A percentile compares a stretch with the other conserved stretches of the same genome.
Conservation (phyloP, 2,888 invertebrate species). For the Phyllotreta striolata region DNA sequence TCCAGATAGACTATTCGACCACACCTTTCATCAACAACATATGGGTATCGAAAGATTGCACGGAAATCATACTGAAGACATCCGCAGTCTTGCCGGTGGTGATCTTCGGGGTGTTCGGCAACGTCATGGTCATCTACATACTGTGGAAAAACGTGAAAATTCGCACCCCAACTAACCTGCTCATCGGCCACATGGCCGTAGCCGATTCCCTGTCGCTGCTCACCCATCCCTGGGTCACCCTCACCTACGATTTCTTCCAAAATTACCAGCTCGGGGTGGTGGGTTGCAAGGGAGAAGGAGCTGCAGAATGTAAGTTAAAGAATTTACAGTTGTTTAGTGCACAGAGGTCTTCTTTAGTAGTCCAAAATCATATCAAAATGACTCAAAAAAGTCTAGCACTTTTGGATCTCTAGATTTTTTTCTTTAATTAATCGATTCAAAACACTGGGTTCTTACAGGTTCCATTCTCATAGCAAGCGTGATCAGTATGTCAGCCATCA, state of each 20-base stretch:
- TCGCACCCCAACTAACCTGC: conserved; percentile 74
- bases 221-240: conserved; percentile 79
- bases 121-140: conserved; percentile 70
- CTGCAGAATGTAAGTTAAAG: conserved; percentile 74
- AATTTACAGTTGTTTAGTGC: too few relatives aligned
- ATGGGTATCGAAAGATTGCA: conserved; percentile 69
- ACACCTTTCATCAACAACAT: conserved; percentile 68
- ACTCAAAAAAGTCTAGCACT: too few relatives aligned
- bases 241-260: conserved; percentile 77
- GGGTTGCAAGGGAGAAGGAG: conserved; percentile 81
- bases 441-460: conserved; percentile 63
- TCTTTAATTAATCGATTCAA: too few relatives aligned
- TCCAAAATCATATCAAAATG: too few relatives aligned
- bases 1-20: conserved; percentile 52
- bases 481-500: conserved; percentile 78
- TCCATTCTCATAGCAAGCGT: conserved; percentile 78
- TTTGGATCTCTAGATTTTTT: too few relatives aligned
- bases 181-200: conserved; percentile 78
- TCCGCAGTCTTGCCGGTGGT: conserved; percentile 69
- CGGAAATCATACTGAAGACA: conserved; percentile 70
- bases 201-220: conserved; percentile 73
- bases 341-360: too few relatives aligned
- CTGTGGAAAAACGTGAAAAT: conserved; percentile 70
- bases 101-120: conserved; percentile 72
- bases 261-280: conserved; percentile 76